These are phyloP conservation scores for Phortica magna DNA, from an alignment of 2,888 invertebrate species.

Conservation along the genomic window DNA sequence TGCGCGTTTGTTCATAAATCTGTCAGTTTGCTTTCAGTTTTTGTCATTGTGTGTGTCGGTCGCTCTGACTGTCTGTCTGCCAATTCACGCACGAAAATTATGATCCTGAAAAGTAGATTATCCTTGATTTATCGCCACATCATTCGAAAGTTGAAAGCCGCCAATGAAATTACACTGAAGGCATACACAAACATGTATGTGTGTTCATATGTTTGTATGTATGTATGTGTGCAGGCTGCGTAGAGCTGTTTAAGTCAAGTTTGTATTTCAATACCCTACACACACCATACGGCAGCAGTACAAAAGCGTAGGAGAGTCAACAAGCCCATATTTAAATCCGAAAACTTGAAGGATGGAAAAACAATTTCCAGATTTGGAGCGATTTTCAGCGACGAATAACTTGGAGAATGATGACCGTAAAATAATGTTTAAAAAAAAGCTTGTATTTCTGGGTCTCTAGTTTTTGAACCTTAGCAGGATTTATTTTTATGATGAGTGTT, in stretches of 20 bases:
- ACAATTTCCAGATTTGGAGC: no score
- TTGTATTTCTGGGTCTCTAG: no score
- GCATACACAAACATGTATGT: slow-evolving; percentile 40
- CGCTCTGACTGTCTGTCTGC: slow-evolving; percentile 55
- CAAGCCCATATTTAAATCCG: no score
- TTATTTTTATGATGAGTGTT: no score
- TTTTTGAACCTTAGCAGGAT: no score
- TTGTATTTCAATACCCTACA: neutral
- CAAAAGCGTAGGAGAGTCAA: no score
- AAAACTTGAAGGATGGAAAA: no score
- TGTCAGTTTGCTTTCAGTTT: slow-evolving; percentile 75
- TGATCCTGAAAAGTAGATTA: slow-evolving; percentile 78
- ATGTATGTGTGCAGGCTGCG: neutral
- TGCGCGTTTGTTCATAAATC: slow-evolving; percentile 73
- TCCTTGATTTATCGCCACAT: slow-evolving; percentile 78
- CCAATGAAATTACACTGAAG: slow-evolving; percentile 62
- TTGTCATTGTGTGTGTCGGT: slow-evolving; percentile 61
- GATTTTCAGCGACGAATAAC: no score
- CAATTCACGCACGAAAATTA: slow-evolving; percentile 78
- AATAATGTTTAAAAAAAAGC: no score
- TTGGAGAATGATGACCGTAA: no score
- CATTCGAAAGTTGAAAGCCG: slow-evolving; percentile 71
- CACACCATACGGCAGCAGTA: no score
- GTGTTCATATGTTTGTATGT: no score
- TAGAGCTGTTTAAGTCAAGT: neutral